Percentiles rank a stretch among this genome's conserved stretches.
Evolutionary conservation across 2,797 vertebrate species (phyloP).

Genomic region (Gambelia wislizenii): DNA sequence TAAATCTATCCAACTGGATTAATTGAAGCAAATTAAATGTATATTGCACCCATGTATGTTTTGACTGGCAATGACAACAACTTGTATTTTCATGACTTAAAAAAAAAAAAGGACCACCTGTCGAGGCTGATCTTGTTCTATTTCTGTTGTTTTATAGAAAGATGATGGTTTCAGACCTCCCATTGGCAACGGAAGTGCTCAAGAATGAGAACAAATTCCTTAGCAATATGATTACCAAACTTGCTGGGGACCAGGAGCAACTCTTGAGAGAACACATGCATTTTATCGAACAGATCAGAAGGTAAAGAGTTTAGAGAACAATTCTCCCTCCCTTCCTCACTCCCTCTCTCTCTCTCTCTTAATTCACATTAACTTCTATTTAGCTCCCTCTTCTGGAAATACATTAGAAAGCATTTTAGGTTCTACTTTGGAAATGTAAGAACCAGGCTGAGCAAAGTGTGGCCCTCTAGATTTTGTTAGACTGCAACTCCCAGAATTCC

Average conservation of each 20-base stretch:
- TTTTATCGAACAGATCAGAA: neutral
- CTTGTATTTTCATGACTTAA: no score
- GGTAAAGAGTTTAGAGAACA: constrained; percentile 25
- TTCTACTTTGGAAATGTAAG: neutral
- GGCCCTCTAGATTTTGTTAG: neutral
- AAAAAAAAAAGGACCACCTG: neutral
- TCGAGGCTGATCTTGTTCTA: constrained; percentile 17
- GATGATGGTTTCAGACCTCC: constrained; percentile 33
- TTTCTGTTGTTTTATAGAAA: constrained; percentile 31
- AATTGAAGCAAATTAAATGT: neutral
- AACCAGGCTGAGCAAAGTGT: neutral
- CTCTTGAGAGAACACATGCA: neutral
- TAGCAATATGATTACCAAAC: constrained; percentile 32
- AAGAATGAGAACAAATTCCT: constrained; percentile 34
- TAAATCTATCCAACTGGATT: neutral
- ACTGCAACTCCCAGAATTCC: no score
- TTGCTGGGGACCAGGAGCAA: constrained; percentile 22
- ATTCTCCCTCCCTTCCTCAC: neutral
- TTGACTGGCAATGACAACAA: neutral
- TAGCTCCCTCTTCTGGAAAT: constrained; percentile 7
- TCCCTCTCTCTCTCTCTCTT: fast-evolving
- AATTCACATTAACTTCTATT: neutral
- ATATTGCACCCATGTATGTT: neutral
- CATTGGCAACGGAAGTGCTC: constrained; percentile 23
- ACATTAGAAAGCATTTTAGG: neutral